Base-by-base conservation (phyloP, 2,113 vertebrate species). In the Polyodon spathula region DNA sequence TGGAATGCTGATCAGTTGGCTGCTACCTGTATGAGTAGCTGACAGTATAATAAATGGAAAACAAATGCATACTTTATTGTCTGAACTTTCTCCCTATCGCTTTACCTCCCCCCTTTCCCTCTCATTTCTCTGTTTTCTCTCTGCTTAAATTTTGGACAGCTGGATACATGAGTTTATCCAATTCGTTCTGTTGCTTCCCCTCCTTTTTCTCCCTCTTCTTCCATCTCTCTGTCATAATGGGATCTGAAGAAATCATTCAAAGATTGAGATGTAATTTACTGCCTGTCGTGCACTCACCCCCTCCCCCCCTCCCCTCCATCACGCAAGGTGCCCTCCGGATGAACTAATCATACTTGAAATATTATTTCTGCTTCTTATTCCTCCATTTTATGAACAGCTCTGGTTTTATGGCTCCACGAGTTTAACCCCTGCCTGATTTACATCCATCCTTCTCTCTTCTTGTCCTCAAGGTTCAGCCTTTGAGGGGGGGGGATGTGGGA, bases 301-400 rank as follows among this genome's bases (percentile, higher is more conserved):
- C 56, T 42, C 59, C 55, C 41, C 52, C 10, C 48, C 42, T 54
- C 43, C 44, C 55, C 6, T 17, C 63, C 39, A 54, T 38, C 51
- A 37, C 79, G 8, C 7, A 68, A 74, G 66, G 64, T 67, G 71
- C 46, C 66, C 60, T 75, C 43, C 10, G 63, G 59, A 64, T 77
- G 63, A 86, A 78, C 62, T 71, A 70, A 74, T 70, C 38, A 54
- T 69, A 60, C 41, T 57, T 68, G 74, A 84, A 81, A 71, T 68
- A 79, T 66, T 76, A 71, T 70, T 73, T 79, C 67, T 71, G 53
- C 59, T 65, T 40, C 84, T 89, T 88, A 86, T 90, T 88, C 72
- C 72, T 76, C 71, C 83, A 84, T 88, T 88, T 85, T 85, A 86
- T 88, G 79, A 85, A 83, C 79, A 83, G 84, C 81, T 77, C 79